Conservation (phyloP, 2,888 invertebrate genomes). For the Scaeva pyrastri region DNA sequence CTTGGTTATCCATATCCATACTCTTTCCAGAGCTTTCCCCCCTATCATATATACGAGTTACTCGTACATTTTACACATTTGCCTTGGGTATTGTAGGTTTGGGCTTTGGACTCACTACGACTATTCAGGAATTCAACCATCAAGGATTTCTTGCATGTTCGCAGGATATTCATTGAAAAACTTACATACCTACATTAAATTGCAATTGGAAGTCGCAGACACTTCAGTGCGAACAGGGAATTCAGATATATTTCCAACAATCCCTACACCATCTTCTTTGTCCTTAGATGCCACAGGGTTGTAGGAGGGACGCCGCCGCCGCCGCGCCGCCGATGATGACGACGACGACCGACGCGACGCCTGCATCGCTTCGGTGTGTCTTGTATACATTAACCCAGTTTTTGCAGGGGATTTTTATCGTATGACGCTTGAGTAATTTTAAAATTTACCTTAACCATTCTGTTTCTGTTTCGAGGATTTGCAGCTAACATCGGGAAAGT, state of each 20-base stretch:
- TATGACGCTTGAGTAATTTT: conserved; percentile 42
- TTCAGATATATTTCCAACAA: background rate
- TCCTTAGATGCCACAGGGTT: too few relatives aligned
- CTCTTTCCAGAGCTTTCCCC: background rate
- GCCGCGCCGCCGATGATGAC: too few relatives aligned
- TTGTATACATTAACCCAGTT: conserved; percentile 40
- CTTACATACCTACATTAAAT: conserved; percentile 23
- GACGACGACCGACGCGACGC: background rate
- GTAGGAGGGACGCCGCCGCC: background rate
- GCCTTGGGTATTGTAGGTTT: conserved; percentile 7
- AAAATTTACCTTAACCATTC: conserved; percentile 38
- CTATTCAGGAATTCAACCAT: conserved; percentile 46
- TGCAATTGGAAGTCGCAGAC: conserved; percentile 34
- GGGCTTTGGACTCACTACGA: background rate
- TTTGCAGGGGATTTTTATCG: conserved; percentile 29
- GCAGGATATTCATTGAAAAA: conserved; percentile 55
- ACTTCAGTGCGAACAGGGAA: conserved; percentile 31
- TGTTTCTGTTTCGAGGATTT: conserved; percentile 20
- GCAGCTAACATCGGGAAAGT: background rate
- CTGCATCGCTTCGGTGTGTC: background rate
- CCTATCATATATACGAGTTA: too few relatives aligned
- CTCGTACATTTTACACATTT: conserved; percentile 22
- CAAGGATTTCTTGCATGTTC: conserved; percentile 41
- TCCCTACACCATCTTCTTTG: too few relatives aligned
- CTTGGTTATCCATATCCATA: too few relatives aligned